Percentiles rank a stretch among this genome's conserved stretches.
These are phyloP conservation scores for Poeciliopsis prolifica DNA, from an alignment of 2,113 vertebrate genomes.

Conservation along the genomic window DNA sequence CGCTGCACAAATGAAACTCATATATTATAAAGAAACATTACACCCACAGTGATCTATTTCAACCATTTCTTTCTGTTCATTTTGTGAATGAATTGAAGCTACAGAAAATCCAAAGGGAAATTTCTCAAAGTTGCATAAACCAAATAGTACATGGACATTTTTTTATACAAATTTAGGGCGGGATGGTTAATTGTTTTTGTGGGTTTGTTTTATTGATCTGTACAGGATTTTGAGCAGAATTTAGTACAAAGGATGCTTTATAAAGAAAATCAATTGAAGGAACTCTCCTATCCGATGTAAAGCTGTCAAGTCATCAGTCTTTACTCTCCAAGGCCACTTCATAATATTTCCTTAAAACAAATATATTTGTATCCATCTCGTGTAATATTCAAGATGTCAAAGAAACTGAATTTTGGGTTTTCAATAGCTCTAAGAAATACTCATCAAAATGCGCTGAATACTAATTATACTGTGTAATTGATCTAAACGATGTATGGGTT, in stretches of 20 bases:
- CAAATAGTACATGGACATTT: too few species aligned
- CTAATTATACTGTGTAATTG: background rate
- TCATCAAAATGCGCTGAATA: background rate
- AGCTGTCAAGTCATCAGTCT: too few species aligned
- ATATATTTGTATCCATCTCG: too few species aligned
- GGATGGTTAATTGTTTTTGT: too few species aligned
- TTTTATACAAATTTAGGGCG: too few species aligned
- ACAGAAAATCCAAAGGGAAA: background rate
- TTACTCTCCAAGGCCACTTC: too few species aligned
- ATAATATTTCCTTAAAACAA: too few species aligned
- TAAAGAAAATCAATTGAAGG: too few species aligned
- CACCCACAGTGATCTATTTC: background rate
- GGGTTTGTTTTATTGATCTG: too few species aligned
- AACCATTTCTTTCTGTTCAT: background rate
- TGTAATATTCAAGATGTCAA: background rate
- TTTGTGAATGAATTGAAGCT: background rate
- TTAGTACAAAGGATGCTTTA: too few species aligned
- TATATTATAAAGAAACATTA: background rate
- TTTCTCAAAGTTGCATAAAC: background rate
- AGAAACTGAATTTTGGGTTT: background rate
- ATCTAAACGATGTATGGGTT: background rate
- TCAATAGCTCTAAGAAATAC: background rate
- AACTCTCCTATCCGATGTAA: too few species aligned
- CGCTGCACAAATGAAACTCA: background rate
- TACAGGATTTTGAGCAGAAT: too few species aligned